Conservation (phyloP, 2,888 invertebrate genomes). For the Erynnis tages region DNA sequence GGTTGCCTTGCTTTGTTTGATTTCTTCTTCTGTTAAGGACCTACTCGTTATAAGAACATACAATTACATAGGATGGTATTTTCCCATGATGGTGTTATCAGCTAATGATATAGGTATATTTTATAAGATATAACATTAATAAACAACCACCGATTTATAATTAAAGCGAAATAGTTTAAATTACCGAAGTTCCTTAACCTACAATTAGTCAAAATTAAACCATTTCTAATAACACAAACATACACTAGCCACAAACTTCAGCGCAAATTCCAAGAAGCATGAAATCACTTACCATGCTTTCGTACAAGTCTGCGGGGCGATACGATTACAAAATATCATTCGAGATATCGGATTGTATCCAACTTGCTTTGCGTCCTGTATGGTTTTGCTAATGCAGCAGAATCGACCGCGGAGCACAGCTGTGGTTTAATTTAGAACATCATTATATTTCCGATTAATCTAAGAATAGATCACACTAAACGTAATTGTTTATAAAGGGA, state of each 20-base stretch:
- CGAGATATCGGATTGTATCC: conserved; percentile 36
- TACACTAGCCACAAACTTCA: conserved; percentile 38
- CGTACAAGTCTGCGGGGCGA: conserved; percentile 44
- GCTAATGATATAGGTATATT: no score
- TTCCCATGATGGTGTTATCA: no score
- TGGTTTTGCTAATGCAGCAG: conserved; percentile 43
- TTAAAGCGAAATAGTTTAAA: background rate
- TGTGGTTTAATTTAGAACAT: conserved; percentile 48
- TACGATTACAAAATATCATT: conserved; percentile 58
- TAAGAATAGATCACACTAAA: conserved; percentile 53
- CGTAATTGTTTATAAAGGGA: conserved; percentile 48
- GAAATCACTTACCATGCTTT: conserved; percentile 58
- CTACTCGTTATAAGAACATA: no score
- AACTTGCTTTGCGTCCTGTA: conserved; percentile 34
- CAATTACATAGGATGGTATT: no score
- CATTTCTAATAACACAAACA: conserved; percentile 21
- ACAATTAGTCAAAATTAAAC: conserved; percentile 12
- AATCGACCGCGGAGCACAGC: conserved; percentile 36
- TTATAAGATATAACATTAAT: no score
- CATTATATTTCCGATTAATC: conserved; percentile 50
- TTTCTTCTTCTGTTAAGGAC: no score
- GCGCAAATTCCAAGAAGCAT: conserved; percentile 39
- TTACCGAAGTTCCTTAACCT: conserved; percentile 3
- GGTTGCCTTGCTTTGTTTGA: no score
- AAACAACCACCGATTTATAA: background rate